phyloP scores from a whole-genome alignment of 2,888 invertebrate species.

The Tribolium freemani region DNA sequence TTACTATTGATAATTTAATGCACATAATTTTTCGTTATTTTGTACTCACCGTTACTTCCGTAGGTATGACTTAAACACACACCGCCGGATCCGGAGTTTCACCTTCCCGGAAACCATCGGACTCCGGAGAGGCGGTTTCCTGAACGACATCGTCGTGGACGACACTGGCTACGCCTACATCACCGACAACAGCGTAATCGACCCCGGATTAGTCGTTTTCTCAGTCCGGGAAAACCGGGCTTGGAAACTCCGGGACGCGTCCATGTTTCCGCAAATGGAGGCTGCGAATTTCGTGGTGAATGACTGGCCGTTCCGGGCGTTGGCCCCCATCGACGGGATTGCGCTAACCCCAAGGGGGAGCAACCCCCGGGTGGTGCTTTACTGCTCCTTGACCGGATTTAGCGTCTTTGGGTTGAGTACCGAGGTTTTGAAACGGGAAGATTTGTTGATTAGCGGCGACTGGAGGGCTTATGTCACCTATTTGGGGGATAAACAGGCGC shows the following conservation, averaged over 20 bases:
- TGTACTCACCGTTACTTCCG: too few species aligned
- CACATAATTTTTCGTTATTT: too few species aligned
- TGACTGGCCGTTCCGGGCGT: constrained; percentile 69
- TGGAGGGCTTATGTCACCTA: constrained; percentile 55
- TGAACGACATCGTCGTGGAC: constrained; percentile 78
- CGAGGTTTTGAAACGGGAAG: constrained; percentile 72
- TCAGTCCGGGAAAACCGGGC: constrained; percentile 74
- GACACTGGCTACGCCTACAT: constrained; percentile 76
- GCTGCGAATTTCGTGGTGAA: constrained; percentile 74
- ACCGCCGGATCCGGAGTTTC: constrained; percentile 71
- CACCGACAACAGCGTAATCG: constrained; percentile 76
- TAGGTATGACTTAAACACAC: constrained; percentile 71
- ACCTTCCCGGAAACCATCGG: constrained; percentile 74
- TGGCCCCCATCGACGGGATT: constrained; percentile 78
- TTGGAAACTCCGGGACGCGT: constrained; percentile 79
- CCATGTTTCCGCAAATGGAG: constrained; percentile 75
- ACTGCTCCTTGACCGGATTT: constrained; percentile 56
- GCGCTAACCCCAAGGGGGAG: constrained; percentile 73
- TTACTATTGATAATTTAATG: too few species aligned
- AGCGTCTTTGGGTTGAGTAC: constrained; percentile 75
- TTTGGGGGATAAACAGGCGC: constrained; percentile 72
- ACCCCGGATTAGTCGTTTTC: constrained; percentile 81
- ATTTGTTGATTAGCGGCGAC: constrained; percentile 58
- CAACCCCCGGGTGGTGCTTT: constrained; percentile 53
- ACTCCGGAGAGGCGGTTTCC: constrained; percentile 71